Conservation (phyloP, 2,888 invertebrate species). For the Nematopogon swammerdamellus region DNA sequence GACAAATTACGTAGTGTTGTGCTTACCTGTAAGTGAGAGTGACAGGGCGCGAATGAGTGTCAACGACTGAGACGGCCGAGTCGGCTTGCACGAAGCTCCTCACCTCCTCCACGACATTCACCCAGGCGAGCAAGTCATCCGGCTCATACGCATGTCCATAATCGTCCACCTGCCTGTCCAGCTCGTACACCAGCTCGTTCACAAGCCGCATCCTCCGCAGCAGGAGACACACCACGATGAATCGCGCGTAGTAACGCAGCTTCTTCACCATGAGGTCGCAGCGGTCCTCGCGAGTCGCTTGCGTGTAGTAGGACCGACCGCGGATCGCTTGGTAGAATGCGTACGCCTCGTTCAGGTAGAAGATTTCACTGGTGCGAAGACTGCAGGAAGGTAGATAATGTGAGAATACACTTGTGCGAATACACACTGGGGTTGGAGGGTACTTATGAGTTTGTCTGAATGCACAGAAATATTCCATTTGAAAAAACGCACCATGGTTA, state of each 20-base stretch:
- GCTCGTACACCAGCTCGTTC: constrained; percentile 84
- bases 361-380: constrained; percentile 93
- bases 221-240: constrained; percentile 93
- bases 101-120: constrained; percentile 89
- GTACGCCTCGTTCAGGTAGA: constrained; percentile 93
- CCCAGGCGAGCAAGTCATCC: constrained; percentile 97
- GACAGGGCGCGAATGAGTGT: constrained; percentile 82
- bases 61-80: constrained; percentile 82
- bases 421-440: not conserved
- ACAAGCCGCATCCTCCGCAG: constrained; percentile 92
- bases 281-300: constrained; percentile 89
- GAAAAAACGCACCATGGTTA: too few relatives aligned
- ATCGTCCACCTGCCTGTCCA: constrained; percentile 92
- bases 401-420: too few relatives aligned
- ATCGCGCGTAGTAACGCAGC: constrained; percentile 89
- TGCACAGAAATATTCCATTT: too few relatives aligned
- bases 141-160: constrained; percentile 95
- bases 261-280: constrained; percentile 97
- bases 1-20: too few relatives aligned
- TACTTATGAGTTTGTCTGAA: too few relatives aligned
- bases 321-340: constrained; percentile 96
- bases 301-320: constrained; percentile 90
- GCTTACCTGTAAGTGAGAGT: constrained; percentile 82
- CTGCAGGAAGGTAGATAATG: constrained; percentile 49
- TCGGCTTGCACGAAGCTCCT: constrained; percentile 93